These are phyloP conservation scores for Araneus ventricosus DNA, from an alignment of 1,140 invertebrate species.

Conservation along the genomic window DNA sequence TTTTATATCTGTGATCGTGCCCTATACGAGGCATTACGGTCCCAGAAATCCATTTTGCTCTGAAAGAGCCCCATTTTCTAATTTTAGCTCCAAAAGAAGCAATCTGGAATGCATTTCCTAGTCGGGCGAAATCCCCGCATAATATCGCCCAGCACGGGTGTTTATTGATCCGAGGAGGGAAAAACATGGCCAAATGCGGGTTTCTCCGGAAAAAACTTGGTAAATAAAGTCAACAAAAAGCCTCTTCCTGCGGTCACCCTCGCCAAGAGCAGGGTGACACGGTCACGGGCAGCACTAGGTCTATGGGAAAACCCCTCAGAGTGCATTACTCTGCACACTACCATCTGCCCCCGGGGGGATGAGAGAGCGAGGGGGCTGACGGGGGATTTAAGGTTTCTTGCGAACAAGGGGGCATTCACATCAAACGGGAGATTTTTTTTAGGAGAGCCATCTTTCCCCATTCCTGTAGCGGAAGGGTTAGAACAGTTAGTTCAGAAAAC, in stretches of 20 bases:
- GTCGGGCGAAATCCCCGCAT: too few relatives aligned
- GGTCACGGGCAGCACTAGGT: slow-evolving; percentile 65
- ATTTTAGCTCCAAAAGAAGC: too few relatives aligned
- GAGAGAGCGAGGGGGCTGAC: not conserved
- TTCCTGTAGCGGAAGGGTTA: not conserved
- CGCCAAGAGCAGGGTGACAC: slow-evolving; percentile 53
- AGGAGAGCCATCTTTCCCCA: not conserved
- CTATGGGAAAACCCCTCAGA: slow-evolving; percentile 60
- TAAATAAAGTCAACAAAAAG: slow-evolving; percentile 17
- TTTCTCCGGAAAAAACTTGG: not conserved
- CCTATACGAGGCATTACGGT: too few relatives aligned
- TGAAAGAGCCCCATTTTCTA: too few relatives aligned
- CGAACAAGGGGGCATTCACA: not conserved
- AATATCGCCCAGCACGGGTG: too few relatives aligned
- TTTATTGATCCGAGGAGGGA: not conserved
- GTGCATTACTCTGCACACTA: not conserved
- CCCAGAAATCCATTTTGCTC: too few relatives aligned
- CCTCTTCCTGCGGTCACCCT: slow-evolving; percentile 16
- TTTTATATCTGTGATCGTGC: too few relatives aligned
- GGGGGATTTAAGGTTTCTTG: not conserved
- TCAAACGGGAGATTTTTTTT: not conserved
- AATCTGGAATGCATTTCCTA: too few relatives aligned
- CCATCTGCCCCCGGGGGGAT: slow-evolving; percentile 37
- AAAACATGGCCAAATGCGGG: not conserved
- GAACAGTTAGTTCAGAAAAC: slow-evolving; percentile 7